These are phyloP conservation scores for Platichthys stellatus DNA, from an alignment of 2,113 vertebrate genomes.

Conservation along the genomic window DNA sequence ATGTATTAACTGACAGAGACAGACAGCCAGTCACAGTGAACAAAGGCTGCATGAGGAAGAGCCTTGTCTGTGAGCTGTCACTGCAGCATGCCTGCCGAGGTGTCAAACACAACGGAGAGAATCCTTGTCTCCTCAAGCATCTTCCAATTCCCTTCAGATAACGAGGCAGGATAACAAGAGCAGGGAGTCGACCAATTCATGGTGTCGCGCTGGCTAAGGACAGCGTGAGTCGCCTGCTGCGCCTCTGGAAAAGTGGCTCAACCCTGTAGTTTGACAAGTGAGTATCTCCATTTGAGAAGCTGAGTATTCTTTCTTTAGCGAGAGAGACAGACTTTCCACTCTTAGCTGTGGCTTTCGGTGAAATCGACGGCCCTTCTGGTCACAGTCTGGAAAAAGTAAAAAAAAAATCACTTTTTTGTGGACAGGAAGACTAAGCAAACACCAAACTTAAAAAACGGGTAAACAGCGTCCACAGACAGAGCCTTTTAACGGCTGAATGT, in stretches of 20 bases:
- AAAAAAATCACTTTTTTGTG: constrained; percentile 49
- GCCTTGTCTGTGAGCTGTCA: constrained; percentile 50
- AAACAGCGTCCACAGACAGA: constrained; percentile 73
- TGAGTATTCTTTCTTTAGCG: constrained; percentile 45
- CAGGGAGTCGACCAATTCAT: background rate
- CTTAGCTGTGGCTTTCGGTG: constrained; percentile 41
- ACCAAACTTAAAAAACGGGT: constrained; percentile 61
- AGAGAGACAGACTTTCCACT: constrained; percentile 66
- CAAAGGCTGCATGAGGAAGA: constrained; percentile 35
- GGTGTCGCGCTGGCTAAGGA: background rate
- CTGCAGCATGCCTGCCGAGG: constrained; percentile 23
- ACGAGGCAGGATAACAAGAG: background rate
- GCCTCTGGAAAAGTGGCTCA: constrained; percentile 2
- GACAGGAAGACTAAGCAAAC: constrained; percentile 71
- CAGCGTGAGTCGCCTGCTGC: background rate
- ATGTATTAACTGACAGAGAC: constrained; percentile 62
- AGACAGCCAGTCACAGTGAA: constrained; percentile 57
- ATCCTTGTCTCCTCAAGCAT: constrained; percentile 3
- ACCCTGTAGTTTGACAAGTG: constrained; percentile 34
- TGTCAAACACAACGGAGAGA: constrained; percentile 42
- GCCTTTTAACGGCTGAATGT: constrained; percentile 69
- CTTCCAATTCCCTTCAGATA: constrained; percentile 8
- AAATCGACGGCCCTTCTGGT: constrained; percentile 53
- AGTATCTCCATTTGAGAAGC: constrained; percentile 40
- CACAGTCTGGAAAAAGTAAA: constrained; percentile 39